Conservation (phyloP, 2,888 invertebrate genomes). For the Heliconius cydno region DNA sequence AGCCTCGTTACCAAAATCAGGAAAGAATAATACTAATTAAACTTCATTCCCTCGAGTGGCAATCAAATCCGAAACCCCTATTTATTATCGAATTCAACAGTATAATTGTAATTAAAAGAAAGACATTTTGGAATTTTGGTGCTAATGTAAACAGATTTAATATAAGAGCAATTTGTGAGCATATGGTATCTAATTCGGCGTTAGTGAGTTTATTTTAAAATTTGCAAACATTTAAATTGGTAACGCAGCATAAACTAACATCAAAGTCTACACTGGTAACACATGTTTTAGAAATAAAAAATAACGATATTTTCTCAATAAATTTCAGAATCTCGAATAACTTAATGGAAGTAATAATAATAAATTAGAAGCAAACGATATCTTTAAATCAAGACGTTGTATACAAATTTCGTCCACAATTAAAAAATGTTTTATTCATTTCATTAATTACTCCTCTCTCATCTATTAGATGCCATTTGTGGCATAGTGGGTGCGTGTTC, state of each 20-base stretch:
- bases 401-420: neutral
- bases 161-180: conserved; percentile 16
- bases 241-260: conserved; percentile 39
- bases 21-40: no score
- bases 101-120: neutral
- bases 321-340: conserved; percentile 13
- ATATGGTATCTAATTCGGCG: conserved; percentile 26
- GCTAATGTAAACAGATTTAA: neutral
- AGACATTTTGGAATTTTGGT: neutral
- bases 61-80: no score
- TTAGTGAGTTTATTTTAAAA: conserved; percentile 32
- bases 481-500: neutral
- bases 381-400: conserved; percentile 24
- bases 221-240: conserved; percentile 32
- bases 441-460: neutral
- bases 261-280: conserved; percentile 35
- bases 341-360: conserved; percentile 25
- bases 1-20: no score
- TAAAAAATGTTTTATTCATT: neutral
- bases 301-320: conserved; percentile 34
- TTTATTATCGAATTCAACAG: neutral
- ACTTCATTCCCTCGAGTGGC: no score
- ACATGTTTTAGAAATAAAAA: conserved; percentile 36
- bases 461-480: neutral
- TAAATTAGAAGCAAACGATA: conserved; percentile 31